Base-by-base conservation (phyloP, 2,797 vertebrate genomes). In the Hemitrygon akajei region DNA sequence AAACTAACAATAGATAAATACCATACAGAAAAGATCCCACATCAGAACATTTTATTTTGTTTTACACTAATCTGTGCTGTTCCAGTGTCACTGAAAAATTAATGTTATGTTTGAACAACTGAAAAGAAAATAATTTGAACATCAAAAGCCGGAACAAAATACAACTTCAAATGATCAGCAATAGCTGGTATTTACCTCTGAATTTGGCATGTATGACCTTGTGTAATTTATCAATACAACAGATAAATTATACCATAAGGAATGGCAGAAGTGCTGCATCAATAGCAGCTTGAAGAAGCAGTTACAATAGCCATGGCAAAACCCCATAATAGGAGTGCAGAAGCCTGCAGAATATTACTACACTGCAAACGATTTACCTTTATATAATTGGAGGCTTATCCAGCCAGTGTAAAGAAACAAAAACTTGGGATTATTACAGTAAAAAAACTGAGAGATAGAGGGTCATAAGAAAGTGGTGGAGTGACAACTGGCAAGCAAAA, bases 91-190 rank as follows among this genome's bases (percentile, higher is more conserved):
- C 71, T 75, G 2, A 92, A 71, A 76, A 73, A 73, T 66, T 93
- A 56, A 93, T 25, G 10, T 37, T 63, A 87, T 22, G n/a, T 69
- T 91, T 91, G 63, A 91, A 30, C 37, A 71, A 71, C 34, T 69
- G n/a, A 91, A 91, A 87, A 91, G 14, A 93, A 56, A 76, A 76
- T 47, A 93, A 75, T 93, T 93, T 75, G 66, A 81, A 89, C 18
- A 37, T 89, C n/a, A 25, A 76, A 76, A 56, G 40, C 22, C 22
- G 58, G 71, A 93, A 76, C 47, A 75, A 93, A 93, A n/a, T 58
- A 93, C 16, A 16, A 71, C 71, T 56, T 93, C 14, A n/a, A 93
- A 20, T 12, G 12, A 75, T 76, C 16, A 11, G 91, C 7, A 73
- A 93, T 56, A 27, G 25, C 56, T 75, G 20, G 18, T 22, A 9